These are phyloP conservation scores for Eciton burchellii DNA, from an alignment of 1,140 invertebrate species.

Conservation along the genomic window DNA sequence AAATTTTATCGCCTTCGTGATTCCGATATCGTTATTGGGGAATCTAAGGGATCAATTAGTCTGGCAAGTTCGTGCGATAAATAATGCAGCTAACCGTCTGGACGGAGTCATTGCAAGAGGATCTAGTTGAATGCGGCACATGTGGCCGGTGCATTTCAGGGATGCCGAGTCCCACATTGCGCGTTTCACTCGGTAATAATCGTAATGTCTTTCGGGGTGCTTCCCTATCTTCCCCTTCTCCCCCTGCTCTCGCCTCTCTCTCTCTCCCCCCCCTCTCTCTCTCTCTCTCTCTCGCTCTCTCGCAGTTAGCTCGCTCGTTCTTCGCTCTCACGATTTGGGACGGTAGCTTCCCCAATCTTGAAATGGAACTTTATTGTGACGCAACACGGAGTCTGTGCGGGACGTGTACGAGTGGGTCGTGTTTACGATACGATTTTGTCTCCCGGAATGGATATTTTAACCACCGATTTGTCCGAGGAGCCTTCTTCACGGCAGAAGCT, in stretches of 20 bases:
- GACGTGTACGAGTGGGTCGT: conserved; percentile 48
- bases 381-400: conserved; percentile 70
- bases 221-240: conserved; percentile 68
- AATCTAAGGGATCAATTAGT: conserved; percentile 79
- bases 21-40: conserved; percentile 61
- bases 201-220: conserved; percentile 84
- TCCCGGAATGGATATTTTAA: conserved; percentile 26
- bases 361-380: conserved; percentile 80
- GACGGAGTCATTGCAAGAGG: conserved; percentile 80
- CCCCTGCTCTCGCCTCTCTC: too few species aligned
- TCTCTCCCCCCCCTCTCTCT: too few species aligned
- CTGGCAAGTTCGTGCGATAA: conserved; percentile 78
- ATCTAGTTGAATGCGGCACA: conserved; percentile 78
- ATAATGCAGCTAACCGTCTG: conserved; percentile 84
- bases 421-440: not conserved
- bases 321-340: conserved; percentile 52
- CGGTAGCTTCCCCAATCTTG: conserved; percentile 66
- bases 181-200: conserved; percentile 82
- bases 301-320: conserved; percentile 63
- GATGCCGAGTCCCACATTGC: conserved; percentile 77
- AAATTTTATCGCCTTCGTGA: conserved; percentile 49
- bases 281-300: too few species aligned
- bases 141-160: conserved; percentile 77
- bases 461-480: conserved; percentile 6
- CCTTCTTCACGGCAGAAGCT: not conserved